These are phyloP conservation scores for Scaptomyza caliginosa DNA, from an alignment of 2,888 invertebrate species.

Conservation along the genomic window DNA sequence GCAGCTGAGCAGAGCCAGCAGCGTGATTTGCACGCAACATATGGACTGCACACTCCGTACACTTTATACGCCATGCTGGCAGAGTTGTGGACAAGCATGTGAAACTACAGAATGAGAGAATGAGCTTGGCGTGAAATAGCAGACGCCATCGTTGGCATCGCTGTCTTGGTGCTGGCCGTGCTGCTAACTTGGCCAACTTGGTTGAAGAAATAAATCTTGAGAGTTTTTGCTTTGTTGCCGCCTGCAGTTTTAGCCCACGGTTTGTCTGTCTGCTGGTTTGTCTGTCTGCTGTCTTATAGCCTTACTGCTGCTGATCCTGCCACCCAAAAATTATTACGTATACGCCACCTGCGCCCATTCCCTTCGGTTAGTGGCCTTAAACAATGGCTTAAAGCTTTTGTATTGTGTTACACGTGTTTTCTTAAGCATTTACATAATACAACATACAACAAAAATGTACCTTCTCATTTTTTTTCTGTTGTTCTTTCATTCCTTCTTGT, in stretches of 20 bases:
- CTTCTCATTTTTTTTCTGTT: neutral
- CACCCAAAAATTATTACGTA: slow-evolving; percentile 57
- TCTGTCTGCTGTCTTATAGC: neutral
- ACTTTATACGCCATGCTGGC: neutral
- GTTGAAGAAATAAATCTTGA: slow-evolving; percentile 74
- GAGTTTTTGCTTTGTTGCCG: slow-evolving; percentile 74
- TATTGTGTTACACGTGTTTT: slow-evolving; percentile 65
- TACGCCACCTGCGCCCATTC: slow-evolving; percentile 36
- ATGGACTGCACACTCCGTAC: slow-evolving; percentile 46
- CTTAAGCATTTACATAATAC: slow-evolving; percentile 68
- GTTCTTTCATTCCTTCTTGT: neutral
- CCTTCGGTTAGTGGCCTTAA: slow-evolving; percentile 6
- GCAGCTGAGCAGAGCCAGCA: slow-evolving; percentile 6
- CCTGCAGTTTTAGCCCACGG: slow-evolving; percentile 50
- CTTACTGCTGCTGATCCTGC: slow-evolving; percentile 7
- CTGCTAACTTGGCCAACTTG: slow-evolving; percentile 52
- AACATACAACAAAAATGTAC: slow-evolving; percentile 26
- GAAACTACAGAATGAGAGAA: slow-evolving; percentile 15
- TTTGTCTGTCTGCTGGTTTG: neutral
- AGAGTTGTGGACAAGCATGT: slow-evolving; percentile 38
- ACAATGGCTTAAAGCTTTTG: slow-evolving; percentile 45
- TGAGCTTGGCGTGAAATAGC: slow-evolving; percentile 49
- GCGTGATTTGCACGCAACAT: slow-evolving; percentile 80
- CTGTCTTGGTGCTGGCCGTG: slow-evolving; percentile 20
- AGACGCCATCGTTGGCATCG: slow-evolving; percentile 45